phyloP scores from a whole-genome alignment of 2,113 vertebrate species.

The Irena cyanogastra region DNA sequence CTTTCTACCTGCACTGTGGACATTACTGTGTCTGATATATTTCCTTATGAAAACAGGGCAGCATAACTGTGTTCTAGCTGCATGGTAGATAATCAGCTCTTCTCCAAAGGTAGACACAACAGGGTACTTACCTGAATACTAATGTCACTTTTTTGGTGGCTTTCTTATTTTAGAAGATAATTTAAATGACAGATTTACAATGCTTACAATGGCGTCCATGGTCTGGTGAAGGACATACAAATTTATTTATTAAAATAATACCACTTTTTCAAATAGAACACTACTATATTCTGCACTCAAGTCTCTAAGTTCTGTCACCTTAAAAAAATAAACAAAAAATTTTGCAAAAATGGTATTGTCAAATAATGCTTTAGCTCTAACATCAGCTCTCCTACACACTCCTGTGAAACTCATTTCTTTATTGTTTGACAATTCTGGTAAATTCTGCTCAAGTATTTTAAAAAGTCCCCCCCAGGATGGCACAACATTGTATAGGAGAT shows the following conservation, averaged over 20 bases:
- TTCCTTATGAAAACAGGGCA: neutral
- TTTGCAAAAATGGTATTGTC: neutral
- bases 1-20: neutral
- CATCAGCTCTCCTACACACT: neutral
- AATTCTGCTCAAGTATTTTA: neutral
- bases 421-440: neutral
- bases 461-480: neutral
- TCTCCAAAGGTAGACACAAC: neutral
- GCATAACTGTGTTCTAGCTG: neutral
- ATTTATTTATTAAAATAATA: neutral
- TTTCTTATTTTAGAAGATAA: neutral
- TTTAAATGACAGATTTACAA: neutral
- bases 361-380: neutral
- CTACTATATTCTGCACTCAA: neutral
- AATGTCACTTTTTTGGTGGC: neutral
- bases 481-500: neutral
- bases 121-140: accelerated
- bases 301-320: neutral
- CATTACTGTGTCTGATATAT: neutral
- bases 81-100: neutral
- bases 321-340: neutral
- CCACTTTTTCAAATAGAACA: neutral
- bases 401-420: neutral
- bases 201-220: neutral
- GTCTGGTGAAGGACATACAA: neutral